Evolutionary conservation across 2,797 vertebrate species (phyloP).

Genomic region (Lindbergichthys nudifrons): DNA sequence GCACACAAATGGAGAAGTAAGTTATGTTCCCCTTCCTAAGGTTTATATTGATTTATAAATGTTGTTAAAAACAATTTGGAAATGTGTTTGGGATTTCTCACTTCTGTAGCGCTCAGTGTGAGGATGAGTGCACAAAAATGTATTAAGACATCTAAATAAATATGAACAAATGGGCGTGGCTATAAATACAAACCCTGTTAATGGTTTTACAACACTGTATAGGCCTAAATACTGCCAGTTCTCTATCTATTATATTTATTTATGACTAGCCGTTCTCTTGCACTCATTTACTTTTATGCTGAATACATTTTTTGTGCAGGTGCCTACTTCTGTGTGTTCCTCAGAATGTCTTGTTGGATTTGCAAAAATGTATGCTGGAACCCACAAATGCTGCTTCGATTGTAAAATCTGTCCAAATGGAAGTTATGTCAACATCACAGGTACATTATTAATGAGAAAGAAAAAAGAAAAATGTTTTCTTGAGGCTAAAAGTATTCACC

Average conservation of each 20-base stretch:
- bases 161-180: no score
- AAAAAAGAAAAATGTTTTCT: no score
- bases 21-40: slow-evolving; percentile 1
- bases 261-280: neutral
- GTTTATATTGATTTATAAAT: slow-evolving; percentile 30
- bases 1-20: slow-evolving; percentile 73
- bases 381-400: slow-evolving; percentile 83
- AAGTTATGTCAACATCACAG: slow-evolving; percentile 83
- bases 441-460: slow-evolving; percentile 23
- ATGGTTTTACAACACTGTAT: no score
- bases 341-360: slow-evolving; percentile 75
- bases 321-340: slow-evolving; percentile 80
- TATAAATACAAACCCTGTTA: no score
- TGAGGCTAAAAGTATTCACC: no score
- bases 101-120: no score
- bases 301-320: slow-evolving; percentile 53
- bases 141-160: no score
- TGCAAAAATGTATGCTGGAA: slow-evolving; percentile 60
- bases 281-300: neutral
- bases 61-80: no score
- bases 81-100: no score
- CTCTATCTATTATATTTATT: neutral
- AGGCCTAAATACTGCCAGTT: no score
- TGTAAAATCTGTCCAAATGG: slow-evolving; percentile 75
- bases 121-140: no score